Evolutionary conservation across 2,888 invertebrate species (phyloP).

Genomic region (Leptopilina drosophilae): DNA sequence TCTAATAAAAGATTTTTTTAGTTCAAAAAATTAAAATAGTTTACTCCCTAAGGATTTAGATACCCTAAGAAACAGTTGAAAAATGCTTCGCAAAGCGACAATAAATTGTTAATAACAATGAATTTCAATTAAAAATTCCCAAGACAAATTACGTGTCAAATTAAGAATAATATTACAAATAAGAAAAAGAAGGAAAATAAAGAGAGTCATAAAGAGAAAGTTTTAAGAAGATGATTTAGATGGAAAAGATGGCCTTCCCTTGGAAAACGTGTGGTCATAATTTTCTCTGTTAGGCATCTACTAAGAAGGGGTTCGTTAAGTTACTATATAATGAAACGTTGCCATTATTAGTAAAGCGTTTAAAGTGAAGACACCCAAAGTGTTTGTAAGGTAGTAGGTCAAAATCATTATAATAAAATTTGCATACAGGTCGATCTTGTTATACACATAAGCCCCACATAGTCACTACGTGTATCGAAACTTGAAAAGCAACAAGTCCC

Average conservation of each 20-base stretch:
- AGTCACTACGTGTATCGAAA: conserved; percentile 16
- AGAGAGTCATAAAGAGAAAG: not conserved
- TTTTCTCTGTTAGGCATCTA: not conserved
- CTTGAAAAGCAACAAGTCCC: conserved; percentile 24
- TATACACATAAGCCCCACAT: not conserved
- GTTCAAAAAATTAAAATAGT: too few species aligned
- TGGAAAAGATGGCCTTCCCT: not conserved
- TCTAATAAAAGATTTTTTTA: too few species aligned
- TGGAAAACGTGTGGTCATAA: not conserved
- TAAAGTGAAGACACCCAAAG: conserved; percentile 30
- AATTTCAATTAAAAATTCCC: too few species aligned
- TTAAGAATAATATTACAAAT: not conserved
- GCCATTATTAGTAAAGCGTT: conserved; percentile 8
- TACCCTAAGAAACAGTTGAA: too few species aligned
- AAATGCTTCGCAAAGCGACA: too few species aligned
- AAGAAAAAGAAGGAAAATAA: not conserved
- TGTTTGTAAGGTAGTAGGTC: conserved; percentile 36
- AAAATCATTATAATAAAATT: conserved; percentile 38
- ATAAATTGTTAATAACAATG: too few species aligned
- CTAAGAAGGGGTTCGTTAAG: conserved; percentile 9
- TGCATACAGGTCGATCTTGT: conserved; percentile 29
- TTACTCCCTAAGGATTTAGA: too few species aligned
- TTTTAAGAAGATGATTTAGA: not conserved
- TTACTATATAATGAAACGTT: conserved; percentile 2
- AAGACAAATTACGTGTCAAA: too few species aligned